A percentile compares a stretch with the other conserved stretches of the same genome.
Conservation (phyloP, 2,797 vertebrate genomes). For the Eleutherodactylus coqui region DNA sequence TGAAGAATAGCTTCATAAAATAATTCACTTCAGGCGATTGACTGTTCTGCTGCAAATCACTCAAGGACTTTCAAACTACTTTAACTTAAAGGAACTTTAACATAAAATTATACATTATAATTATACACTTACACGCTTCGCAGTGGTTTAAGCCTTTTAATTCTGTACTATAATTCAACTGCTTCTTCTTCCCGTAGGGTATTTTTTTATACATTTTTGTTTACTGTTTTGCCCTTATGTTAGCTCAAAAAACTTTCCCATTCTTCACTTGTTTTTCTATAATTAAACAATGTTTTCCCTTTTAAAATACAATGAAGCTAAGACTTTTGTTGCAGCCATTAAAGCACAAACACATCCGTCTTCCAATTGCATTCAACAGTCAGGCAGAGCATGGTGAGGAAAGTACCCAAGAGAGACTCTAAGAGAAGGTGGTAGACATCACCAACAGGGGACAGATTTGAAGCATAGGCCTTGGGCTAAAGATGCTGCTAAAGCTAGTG, state of each 20-base stretch:
- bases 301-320: not conserved
- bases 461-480: constrained; percentile 40
- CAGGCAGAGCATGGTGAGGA: constrained; percentile 25
- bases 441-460: constrained; percentile 45
- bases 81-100: constrained; percentile 22
- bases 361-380: constrained; percentile 25
- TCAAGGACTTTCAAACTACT: not conserved
- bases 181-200: constrained; percentile 6
- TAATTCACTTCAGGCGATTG: constrained; percentile 24
- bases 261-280: constrained; percentile 2
- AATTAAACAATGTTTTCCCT: not conserved
- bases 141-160: constrained; percentile 6
- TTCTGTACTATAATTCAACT: constrained; percentile 7
- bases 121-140: constrained; percentile 8
- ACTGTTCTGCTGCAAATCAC: constrained; percentile 5
- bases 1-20: not conserved
- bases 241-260: constrained; percentile 21
- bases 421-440: constrained; percentile 45
- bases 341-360: constrained; percentile 32
- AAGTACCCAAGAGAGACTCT: constrained; percentile 11
- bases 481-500: constrained; percentile 37
- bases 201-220: constrained; percentile 8
- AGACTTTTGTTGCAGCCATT: not conserved
- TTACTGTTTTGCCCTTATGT: constrained; percentile 28
- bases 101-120: constrained; percentile 26